Base-by-base conservation (phyloP, 2,797 vertebrate species). In the Peromyscus aztecus region DNA sequence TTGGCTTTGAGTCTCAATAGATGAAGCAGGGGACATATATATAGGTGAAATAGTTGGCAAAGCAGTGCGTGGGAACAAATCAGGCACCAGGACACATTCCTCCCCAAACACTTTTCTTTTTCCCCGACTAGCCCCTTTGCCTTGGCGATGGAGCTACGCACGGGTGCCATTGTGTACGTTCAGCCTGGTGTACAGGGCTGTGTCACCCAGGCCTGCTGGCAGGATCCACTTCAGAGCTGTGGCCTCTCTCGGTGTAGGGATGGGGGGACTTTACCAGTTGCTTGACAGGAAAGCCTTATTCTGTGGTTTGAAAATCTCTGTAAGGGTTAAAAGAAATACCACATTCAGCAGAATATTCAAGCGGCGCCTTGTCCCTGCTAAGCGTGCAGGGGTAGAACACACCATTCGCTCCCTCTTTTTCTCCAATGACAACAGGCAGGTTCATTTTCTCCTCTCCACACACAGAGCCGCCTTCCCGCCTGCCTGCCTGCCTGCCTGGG, bases 271-370 rank as follows among this genome's bases (percentile, higher is more conserved):
- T 98, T 92, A 65, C 69, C 59, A 16, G 80, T 17, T 43, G 59
- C 69, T 67, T 78, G 86, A 19, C 65, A 91, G 52, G 21, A 82
- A 88, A 83, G 67, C 24, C 52, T 43, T 71, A 52, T 57, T 91
- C 34, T 82, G 57, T 59, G 16, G 59, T 6, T 55, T 81, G 43
- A 37, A 52, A 29, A 40, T 69, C 81, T 94, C 92, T 76, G 83
- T 52, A 95, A 97, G 97, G 95, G 97, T 98, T 98, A 97, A 97
- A 93, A 84, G 95, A 97, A 97, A 95, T 21, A 31, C 91, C 89
- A 73, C 77, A 94, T 98, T 97, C 97, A 97, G 96, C 97, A 97
- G 97, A 98, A 97, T 96, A 96, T 95, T 91, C 90, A 96, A 97
- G 88, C 96, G 95, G 96, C 67, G 81, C 67, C 73, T 3, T 46